Base-by-base conservation (phyloP, 1,140 invertebrate species). In the Lepidurus arcticus region DNA sequence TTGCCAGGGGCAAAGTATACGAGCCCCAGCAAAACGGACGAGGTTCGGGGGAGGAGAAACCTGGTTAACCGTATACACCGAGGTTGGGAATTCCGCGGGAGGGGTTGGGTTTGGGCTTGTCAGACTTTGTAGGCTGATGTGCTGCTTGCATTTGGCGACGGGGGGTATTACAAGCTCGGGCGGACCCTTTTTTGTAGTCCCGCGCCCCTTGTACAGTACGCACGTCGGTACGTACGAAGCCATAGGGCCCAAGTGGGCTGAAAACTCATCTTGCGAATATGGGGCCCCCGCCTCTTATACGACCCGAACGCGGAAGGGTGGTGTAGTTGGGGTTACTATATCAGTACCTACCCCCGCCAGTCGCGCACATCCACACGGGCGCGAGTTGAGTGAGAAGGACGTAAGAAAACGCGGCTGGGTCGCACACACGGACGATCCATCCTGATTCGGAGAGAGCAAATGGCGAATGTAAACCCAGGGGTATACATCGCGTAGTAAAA, bases 401-500 rank as follows among this genome's bases (percentile, higher is more conserved):
- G 53, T 13, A 65, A 13, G 53, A 65, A 65, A 47, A 65, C 53
- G 8, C 13, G 53, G 13, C 13, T n/a, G 16, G 13, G 53, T 65
- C 53, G 13, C 53, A 65, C 53, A 53, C 47, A 65, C 21, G 53
- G 53, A 65, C 53, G 53, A 65, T 65, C 53, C 21, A 65, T n/a
- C 53, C 53, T 65, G 53, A 65, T 65, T 65, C 53, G 53, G 16
- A 65, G 53, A 13, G 53, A 65, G 53, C 53, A 65, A n/a, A 65
- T 65, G 53, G 53, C 53, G 53, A 65, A 65, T 65, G 53, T 65
- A 65, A 21, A 13, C 53, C 21, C 53, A n/a, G 53, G 53, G 53
- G 53, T 65, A 65, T 65, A 65, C 53, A 65, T 65, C n/a, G 53
- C n/a, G 53, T 65, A 65, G 53, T 65, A 65, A 65, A 65, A 65